Conservation (phyloP, 2,888 invertebrate species). For the Phorcus lineatus region DNA sequence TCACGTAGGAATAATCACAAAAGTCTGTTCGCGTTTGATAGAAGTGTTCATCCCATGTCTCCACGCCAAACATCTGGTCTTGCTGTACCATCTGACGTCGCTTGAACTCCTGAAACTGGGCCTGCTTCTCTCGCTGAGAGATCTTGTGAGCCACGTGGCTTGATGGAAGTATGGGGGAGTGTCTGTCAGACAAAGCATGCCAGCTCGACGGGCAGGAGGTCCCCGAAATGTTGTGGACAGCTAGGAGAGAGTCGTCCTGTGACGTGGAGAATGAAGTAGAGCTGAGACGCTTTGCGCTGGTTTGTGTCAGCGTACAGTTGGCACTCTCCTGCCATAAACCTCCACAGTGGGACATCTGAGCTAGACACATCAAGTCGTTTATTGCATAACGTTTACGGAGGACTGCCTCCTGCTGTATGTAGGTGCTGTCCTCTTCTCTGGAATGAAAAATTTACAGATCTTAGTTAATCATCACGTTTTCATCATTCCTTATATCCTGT, state of each 20-base stretch:
- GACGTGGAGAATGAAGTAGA: neutral
- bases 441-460: conserved; percentile 14
- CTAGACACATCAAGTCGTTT: conserved; percentile 51
- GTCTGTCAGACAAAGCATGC: conserved; percentile 61
- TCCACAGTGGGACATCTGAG: conserved; percentile 32
- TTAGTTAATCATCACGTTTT: no score
- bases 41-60: neutral
- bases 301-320: neutral
- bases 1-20: neutral
- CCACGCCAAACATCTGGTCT: neutral
- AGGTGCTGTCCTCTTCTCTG: conserved; percentile 67
- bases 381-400: conserved; percentile 54
- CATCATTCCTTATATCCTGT: no score
- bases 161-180: conserved; percentile 67
- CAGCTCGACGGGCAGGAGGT: conserved; percentile 65
- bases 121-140: conserved; percentile 54
- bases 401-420: conserved; percentile 62
- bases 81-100: conserved; percentile 43
- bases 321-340: neutral
- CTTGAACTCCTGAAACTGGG: conserved; percentile 54
- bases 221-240: conserved; percentile 44
- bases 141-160: conserved; percentile 60
- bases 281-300: neutral
- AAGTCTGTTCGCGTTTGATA: no score
- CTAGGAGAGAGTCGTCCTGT: conserved; percentile 37